Percentiles rank a stretch among this genome's conserved stretches.
Conservation (phyloP, 2,113 vertebrate species). For the Acrocephalus kingi region DNA sequence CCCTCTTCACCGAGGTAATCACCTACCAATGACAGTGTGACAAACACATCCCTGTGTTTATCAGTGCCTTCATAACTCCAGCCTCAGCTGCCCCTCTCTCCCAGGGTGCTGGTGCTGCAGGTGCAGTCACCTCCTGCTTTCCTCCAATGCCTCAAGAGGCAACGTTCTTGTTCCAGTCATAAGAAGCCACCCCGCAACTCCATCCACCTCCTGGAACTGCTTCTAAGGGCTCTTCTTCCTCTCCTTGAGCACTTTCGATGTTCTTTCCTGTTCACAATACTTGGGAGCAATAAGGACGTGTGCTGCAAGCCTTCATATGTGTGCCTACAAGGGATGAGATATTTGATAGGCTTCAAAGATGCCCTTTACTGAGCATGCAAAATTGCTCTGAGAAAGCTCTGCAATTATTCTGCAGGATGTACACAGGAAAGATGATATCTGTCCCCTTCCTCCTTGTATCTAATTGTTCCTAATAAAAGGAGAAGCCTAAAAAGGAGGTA, state of each 20-base stretch:
- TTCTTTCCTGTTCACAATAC: background rate
- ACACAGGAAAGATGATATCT: conserved; percentile 31
- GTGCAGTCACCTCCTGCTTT: background rate
- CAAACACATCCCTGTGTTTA: background rate
- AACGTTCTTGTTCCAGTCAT: background rate
- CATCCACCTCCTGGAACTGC: background rate
- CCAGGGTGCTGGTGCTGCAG: background rate
- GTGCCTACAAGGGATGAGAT: background rate
- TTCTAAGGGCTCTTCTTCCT: background rate
- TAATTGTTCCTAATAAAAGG: conserved; percentile 34
- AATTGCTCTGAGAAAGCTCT: conserved; percentile 43
- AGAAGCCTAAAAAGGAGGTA: background rate
- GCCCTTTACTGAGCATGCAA: conserved; percentile 33
- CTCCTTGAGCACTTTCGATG: background rate
- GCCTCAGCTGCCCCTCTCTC: background rate
- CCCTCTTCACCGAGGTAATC: background rate
- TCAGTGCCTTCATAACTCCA: background rate
- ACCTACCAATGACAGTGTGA: background rate
- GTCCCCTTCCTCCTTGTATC: conserved; percentile 20
- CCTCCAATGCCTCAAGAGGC: fast-evolving
- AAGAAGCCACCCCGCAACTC: background rate
- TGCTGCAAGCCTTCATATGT: background rate
- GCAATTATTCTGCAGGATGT: conserved; percentile 39
- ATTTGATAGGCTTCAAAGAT: conserved; percentile 36
- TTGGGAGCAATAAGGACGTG: background rate